Base-by-base conservation (phyloP, 2,797 vertebrate species). In the Spea hammondii region DNA sequence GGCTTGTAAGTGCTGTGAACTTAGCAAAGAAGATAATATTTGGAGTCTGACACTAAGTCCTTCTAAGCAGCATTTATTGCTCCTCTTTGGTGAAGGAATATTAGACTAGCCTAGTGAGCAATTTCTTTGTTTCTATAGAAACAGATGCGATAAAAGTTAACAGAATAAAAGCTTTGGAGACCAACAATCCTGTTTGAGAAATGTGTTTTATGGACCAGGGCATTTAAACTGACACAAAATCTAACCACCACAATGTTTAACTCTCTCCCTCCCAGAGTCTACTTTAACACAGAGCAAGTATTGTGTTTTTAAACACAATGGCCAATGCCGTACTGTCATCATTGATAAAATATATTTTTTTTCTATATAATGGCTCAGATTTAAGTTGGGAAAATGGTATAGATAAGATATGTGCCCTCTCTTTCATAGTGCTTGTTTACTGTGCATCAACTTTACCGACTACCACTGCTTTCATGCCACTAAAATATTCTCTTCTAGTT, bases 51-150 rank as follows among this genome's bases (percentile, higher is more conserved):
- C 55, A 59, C n/a, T 32, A 32, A 32, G 32, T 32, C 32, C 32
- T 59, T 59, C 5, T 5, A 11, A 5, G 8, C 55, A 59, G n/a
- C 55, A 59, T 13, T 11, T 11, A 2, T 11, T n/a, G 8, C 55
- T 59, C 55, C 13, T 32, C 32, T 59, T 11, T 59, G 55, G 55
- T n/a, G 55, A 59, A 59, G 9, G 12, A 59, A 48, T 53, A 69
- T 57, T 8, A 9, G 14, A 69, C 54, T 50, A 50, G 54, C 67
- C 67, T 51, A 70, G 53, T 51, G 48, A 55, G 2, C 44, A 53
- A 55, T 64, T 51, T 59, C 55, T 59, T 4, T 59, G 55, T 59
- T 70, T 77, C 75, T 50, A 70, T 70, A 77, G 67, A 77, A 77
- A 70, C 67, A 70, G 68, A 62, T 48, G 32, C 50, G 45, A 69